A percentile compares a stretch with the other conserved stretches of the same genome.
Conservation (phyloP, 2,797 vertebrate genomes). For the Botia almorhae region DNA sequence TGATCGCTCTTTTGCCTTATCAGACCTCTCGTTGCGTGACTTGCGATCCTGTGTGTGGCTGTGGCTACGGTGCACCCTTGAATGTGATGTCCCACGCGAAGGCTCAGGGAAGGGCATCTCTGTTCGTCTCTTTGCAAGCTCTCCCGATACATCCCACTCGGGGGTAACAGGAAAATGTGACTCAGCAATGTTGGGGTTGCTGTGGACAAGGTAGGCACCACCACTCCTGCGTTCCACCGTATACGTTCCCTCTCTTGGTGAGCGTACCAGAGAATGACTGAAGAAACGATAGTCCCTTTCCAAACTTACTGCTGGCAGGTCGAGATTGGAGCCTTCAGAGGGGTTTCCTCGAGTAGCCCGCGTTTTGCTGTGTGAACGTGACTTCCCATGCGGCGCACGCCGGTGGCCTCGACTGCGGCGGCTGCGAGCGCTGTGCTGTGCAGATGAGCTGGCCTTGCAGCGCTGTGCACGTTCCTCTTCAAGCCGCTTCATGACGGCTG, state of each 20-base stretch:
- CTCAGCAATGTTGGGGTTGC: constrained; percentile 92
- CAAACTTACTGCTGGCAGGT: constrained; percentile 80
- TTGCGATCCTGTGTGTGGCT: constrained; percentile 99
- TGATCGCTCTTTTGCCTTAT: constrained; percentile 96
- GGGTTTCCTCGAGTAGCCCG: constrained; percentile 92
- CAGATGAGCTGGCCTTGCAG: constrained; percentile 91
- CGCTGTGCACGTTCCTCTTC: constrained; percentile 96
- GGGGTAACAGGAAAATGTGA: constrained; percentile 96
- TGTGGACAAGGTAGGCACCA: constrained; percentile 91
- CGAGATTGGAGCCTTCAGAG: constrained; percentile 93
- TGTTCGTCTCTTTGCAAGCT: constrained; percentile 95
- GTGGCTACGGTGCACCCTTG: constrained; percentile 97
- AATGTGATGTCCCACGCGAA: constrained; percentile 94
- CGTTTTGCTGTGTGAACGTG: constrained; percentile 97
- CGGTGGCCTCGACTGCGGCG: constrained; percentile 93
- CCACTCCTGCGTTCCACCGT: constrained; percentile 89
- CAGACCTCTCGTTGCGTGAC: constrained; percentile 92
- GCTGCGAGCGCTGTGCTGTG: constrained; percentile 93
- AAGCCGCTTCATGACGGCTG: constrained; percentile 98
- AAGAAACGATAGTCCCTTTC: constrained; percentile 95
- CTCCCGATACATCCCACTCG: constrained; percentile 98
- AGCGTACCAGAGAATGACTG: constrained; percentile 91
- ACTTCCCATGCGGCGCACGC: constrained; percentile 91
- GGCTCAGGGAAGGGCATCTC: constrained; percentile 99
- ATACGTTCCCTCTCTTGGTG: constrained; percentile 93